Conservation (phyloP, 2,797 vertebrate species). For the Pelodytes ibericus region DNA sequence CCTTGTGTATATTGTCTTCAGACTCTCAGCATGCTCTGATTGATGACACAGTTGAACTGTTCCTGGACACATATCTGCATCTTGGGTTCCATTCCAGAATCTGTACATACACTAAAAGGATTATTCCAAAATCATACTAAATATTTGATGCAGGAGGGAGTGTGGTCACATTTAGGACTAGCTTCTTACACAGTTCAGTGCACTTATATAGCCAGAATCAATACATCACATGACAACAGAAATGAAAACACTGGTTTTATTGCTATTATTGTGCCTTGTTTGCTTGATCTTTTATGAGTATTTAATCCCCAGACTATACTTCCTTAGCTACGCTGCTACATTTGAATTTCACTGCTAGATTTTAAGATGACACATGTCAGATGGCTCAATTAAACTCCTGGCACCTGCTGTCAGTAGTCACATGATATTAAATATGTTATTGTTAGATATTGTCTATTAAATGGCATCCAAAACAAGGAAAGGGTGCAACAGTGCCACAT, state of each 20-base stretch:
- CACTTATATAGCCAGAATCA: background rate
- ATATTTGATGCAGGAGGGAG: no score
- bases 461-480: background rate
- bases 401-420: background rate
- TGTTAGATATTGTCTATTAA: background rate
- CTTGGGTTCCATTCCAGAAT: no score
- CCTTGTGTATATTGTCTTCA: no score
- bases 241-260: background rate
- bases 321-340: background rate
- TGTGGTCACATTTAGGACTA: no score
- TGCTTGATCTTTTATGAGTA: background rate
- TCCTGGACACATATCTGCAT: no score
- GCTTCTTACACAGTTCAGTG: background rate
- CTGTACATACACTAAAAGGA: no score
- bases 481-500: background rate
- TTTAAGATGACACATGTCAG: conserved; percentile 1
- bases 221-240: background rate
- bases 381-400: background rate
- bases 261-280: background rate
- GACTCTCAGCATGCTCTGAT: no score
- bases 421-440: background rate
- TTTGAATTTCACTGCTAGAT: background rate
- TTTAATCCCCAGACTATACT: conserved; percentile 1
- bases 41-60: no score
- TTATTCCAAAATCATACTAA: no score